A percentile compares a stretch with the other conserved stretches of the same genome.
Evolutionary conservation across 2,113 vertebrate species (phyloP).

Genomic region (Scytalopus superciliaris): DNA sequence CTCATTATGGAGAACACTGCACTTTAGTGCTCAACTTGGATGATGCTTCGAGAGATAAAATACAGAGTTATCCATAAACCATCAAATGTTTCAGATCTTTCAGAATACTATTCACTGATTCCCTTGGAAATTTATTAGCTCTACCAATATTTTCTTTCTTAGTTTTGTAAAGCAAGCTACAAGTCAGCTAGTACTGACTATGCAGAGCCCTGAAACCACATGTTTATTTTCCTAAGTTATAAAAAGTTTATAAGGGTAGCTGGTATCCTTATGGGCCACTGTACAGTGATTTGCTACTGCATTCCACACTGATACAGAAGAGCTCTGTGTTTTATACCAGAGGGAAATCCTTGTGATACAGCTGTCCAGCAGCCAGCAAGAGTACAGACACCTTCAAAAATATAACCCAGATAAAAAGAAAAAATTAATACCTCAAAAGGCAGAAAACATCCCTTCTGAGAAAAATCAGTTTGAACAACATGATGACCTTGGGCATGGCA

Average conservation of each 20-base stretch:
- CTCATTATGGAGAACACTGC: constrained; percentile 7
- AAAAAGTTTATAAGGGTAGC: constrained; percentile 83
- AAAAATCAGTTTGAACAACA: not conserved
- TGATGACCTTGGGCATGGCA: not conserved
- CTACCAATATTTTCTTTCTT: constrained; percentile 77
- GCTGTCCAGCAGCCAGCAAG: constrained; percentile 50
- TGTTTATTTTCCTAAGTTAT: constrained; percentile 85
- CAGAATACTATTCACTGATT: constrained; percentile 53
- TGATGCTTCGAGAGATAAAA: constrained; percentile 41
- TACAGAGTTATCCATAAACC: constrained; percentile 46
- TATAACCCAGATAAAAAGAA: not conserved
- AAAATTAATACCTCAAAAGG: not conserved
- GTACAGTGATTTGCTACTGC: constrained; percentile 75
- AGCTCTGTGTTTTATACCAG: constrained; percentile 74
- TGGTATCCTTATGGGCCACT: constrained; percentile 78
- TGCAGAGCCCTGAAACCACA: constrained; percentile 82
- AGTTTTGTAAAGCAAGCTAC: constrained; percentile 73
- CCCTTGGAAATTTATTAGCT: constrained; percentile 74
- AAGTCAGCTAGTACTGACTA: constrained; percentile 66
- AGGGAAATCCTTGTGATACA: constrained; percentile 70
- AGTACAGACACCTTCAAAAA: constrained; percentile 59
- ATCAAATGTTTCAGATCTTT: constrained; percentile 55
- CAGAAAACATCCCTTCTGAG: constrained; percentile 11
- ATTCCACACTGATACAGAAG: constrained; percentile 79
- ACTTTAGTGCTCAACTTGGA: constrained; percentile 22